Evolutionary conservation across 2,113 vertebrate species (phyloP).

Genomic region (Muntiacus muntjak): DNA sequence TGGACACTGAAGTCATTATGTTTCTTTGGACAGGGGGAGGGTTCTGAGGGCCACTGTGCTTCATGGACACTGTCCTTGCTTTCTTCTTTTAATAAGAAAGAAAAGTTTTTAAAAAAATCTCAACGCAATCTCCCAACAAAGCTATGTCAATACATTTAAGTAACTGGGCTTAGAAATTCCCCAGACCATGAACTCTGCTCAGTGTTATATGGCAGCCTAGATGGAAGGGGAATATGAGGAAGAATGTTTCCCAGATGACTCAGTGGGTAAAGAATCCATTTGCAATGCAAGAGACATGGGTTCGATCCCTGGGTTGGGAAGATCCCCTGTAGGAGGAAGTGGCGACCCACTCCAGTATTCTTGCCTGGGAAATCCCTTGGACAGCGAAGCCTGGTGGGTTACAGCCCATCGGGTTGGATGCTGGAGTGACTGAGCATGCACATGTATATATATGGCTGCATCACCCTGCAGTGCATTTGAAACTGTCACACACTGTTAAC

Average conservation of each 20-base stretch:
- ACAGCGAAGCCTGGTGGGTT: neutral
- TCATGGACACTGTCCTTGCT: neutral
- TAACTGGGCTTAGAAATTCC: neutral
- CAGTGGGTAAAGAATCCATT: neutral
- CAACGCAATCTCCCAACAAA: neutral
- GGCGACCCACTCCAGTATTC: neutral
- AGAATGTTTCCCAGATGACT: neutral
- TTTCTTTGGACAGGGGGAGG: neutral
- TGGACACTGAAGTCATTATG: neutral
- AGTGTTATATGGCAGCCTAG: neutral
- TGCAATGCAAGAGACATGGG: neutral
- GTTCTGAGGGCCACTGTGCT: neutral
- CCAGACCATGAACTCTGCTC: neutral
- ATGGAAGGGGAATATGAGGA: neutral
- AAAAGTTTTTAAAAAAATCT: neutral
- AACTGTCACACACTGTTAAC: neutral
- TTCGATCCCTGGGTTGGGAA: neutral
- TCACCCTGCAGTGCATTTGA: neutral
- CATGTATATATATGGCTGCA: fast-evolving
- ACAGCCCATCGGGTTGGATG: neutral
- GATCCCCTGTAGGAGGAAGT: neutral
- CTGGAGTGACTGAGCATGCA: neutral
- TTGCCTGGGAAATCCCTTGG: neutral
- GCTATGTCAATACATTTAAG: neutral
- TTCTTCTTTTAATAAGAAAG: constrained; percentile 9